Conservation (phyloP, 2,888 invertebrate genomes). For the Diarsia dahlii region DNA sequence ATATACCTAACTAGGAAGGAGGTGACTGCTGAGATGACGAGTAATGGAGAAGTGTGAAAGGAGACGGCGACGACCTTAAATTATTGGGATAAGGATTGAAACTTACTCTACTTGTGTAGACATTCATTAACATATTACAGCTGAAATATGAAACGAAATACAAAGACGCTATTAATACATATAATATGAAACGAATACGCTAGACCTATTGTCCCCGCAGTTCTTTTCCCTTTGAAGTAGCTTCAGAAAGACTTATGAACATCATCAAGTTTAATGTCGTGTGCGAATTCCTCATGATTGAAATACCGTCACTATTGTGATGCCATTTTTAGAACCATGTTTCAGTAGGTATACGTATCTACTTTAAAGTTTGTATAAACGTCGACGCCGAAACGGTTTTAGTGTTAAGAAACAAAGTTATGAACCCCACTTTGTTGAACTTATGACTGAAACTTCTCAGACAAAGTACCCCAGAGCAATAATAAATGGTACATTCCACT, state of each 20-base stretch:
- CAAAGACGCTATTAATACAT: not conserved
- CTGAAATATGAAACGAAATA: not conserved
- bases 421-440: not conserved
- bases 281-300: not conserved
- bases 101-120: not conserved
- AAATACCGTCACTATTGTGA: not conserved
- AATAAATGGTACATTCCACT: not conserved
- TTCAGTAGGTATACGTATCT: not conserved
- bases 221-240: too few species aligned
- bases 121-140: not conserved
- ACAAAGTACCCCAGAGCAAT: not conserved
- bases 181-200: too few species aligned
- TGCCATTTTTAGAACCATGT: not conserved
- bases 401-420: not conserved
- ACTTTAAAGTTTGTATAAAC: not conserved
- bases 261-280: not conserved
- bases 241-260: too few species aligned
- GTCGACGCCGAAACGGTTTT: not conserved
- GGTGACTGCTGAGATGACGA: too few species aligned
- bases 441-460: not conserved
- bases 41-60: too few species aligned
- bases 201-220: too few species aligned
- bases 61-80: too few species aligned
- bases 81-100: too few species aligned
- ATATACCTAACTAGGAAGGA: too few species aligned